These are phyloP conservation scores for Pseudochirops cupreus DNA, from an alignment of 2,797 vertebrate genomes.

Conservation along the genomic window DNA sequence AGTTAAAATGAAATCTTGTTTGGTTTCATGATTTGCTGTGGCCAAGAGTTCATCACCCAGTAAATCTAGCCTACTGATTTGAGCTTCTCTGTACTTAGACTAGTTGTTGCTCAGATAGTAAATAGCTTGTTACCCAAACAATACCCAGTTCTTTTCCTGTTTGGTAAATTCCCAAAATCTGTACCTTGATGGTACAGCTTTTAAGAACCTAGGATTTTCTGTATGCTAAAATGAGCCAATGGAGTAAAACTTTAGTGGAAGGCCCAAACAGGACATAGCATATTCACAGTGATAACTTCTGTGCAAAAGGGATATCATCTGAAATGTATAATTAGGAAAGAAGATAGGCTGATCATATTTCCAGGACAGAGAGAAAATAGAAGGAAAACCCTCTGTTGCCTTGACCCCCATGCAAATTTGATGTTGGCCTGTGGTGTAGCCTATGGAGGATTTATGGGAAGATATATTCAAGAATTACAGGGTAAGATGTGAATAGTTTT, in stretches of 20 bases:
- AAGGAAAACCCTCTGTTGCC: not conserved
- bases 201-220: not conserved
- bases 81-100: not conserved
- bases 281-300: not conserved
- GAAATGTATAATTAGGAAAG: not conserved
- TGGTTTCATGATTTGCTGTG: not conserved
- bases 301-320: not conserved
- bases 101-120: not conserved
- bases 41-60: not conserved
- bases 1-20: not conserved
- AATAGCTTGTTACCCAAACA: not conserved
- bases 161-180: not conserved
- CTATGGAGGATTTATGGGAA: not conserved
- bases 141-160: not conserved
- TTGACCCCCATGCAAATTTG: not conserved
- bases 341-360: not conserved
- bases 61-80: not conserved
- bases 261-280: not conserved
- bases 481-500: not conserved
- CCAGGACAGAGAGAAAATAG: not conserved
- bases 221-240: not conserved
- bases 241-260: not conserved
- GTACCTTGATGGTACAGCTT: not conserved
- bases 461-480: not conserved
- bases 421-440: not conserved